Evolutionary conservation across 2,113 vertebrate genomes (phyloP).

Genomic region (Pedionomus torquatus): DNA sequence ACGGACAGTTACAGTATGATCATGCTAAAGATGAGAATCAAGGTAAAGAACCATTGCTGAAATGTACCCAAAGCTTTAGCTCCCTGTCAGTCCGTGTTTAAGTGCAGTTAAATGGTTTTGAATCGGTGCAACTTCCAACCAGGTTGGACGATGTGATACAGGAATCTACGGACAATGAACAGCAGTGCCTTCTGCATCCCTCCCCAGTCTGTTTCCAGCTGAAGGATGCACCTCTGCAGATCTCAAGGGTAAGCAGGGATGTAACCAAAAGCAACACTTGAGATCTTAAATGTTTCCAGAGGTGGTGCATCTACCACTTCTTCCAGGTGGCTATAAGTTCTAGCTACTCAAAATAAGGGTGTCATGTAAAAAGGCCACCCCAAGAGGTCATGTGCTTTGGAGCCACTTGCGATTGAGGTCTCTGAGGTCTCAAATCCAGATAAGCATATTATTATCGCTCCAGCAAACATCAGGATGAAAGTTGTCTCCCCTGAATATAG

Average conservation of each 20-base stretch:
- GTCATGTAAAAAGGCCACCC: not conserved
- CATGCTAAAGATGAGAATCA: not conserved
- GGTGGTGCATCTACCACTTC: not conserved
- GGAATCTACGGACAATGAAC: not conserved
- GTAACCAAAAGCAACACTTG: not conserved
- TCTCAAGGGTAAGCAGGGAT: not conserved
- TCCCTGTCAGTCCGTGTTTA: not conserved
- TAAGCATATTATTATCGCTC: not conserved
- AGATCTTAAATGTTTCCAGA: not conserved
- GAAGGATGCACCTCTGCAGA: not conserved
- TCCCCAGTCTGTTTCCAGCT: not conserved
- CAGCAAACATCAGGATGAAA: not conserved
- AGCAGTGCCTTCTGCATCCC: not conserved
- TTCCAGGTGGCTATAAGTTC: not conserved
- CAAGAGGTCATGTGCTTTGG: accelerated
- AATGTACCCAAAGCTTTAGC: not conserved
- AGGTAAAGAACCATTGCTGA: not conserved
- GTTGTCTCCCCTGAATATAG: not conserved
- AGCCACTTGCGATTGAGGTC: not conserved
- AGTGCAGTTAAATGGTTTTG: not conserved
- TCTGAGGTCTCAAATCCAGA: not conserved
- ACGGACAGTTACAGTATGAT: not conserved
- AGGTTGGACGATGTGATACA: not conserved
- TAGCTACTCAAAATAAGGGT: not conserved
- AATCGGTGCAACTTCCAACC: not conserved